Base-by-base conservation (phyloP, 64 coral and sea anemone genomes). In the Catalaphyllia jardinei region DNA sequence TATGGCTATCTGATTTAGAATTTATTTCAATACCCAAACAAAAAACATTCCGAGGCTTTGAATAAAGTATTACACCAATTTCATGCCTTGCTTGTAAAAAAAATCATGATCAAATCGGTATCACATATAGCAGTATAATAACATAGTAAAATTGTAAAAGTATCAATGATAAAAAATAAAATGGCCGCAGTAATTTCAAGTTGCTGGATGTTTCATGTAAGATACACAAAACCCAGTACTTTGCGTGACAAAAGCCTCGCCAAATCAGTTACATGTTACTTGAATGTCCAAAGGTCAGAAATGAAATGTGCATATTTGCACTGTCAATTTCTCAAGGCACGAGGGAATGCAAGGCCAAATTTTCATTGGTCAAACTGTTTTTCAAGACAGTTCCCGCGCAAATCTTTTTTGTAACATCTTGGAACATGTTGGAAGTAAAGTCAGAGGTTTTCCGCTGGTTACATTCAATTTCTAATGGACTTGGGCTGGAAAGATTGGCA, bases 381-480 rank as follows among this genome's bases (percentile, higher is more conserved):
- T 82, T 29, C 79, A 60, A 60, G 60, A 55, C 4, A 82, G 59
- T 52, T 82, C 79, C 60, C 29, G 60, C 24, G 60, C 51, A 64
- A 64, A 33, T 64, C 19, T 29, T 2, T 75, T 38, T 4, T 14
- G 13, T 17, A 33, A 2, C 39, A 12, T 0, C 31, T 55, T 55
- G 30, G 79, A 57, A 52, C 16, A 35, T 27, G 11, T 76, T 0
- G 0, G 12, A 35, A 31, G 27, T 28, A 18, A 82, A 33, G 24
- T 55, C 64, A 0, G 71, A 72, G 31, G 49, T 87, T 51, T 87
- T 29, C 15, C 39, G 0, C 8, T 87, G 51, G 85, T 71, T 87
- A 24, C 10, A 22, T 33, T 72, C 85, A 12, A 87, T 87, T 61
- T 77, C 86, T 62, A 63, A 77, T 46, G 72, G 86, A 51, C 73